Percentiles rank a stretch among this genome's conserved stretches.
Conservation (phyloP, 2,113 vertebrate species). For the Synodontis membranacea region DNA sequence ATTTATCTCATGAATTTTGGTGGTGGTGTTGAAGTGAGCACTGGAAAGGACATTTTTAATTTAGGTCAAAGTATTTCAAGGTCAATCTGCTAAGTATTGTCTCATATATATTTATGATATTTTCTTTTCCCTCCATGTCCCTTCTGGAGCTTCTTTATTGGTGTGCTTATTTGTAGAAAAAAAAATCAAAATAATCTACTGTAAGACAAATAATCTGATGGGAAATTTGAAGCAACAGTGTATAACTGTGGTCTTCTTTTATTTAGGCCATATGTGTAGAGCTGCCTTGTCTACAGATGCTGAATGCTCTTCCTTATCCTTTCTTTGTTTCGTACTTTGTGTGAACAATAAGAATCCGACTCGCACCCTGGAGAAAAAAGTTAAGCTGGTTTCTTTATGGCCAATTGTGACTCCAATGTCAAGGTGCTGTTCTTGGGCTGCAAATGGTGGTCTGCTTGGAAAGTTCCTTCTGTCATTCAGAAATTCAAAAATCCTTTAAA, state of each 20-base stretch:
- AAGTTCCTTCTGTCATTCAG: not conserved
- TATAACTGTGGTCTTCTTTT: not conserved
- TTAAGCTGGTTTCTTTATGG: not conserved
- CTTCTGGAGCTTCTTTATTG: no score
- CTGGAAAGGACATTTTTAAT: no score
- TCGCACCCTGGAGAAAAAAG: not conserved
- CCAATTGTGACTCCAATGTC: not conserved
- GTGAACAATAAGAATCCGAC: not conserved
- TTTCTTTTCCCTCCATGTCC: no score
- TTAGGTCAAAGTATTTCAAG: no score
- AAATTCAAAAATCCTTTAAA: not conserved
- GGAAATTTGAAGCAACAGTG: not conserved
- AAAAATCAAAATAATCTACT: not conserved
- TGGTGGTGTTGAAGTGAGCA: no score
- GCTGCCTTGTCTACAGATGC: not conserved
- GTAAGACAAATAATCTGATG: not conserved
- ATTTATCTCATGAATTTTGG: not conserved
- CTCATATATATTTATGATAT: no score
- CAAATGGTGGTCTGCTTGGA: not conserved
- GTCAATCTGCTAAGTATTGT: no score
- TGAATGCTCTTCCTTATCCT: not conserved
- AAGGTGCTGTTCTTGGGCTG: not conserved
- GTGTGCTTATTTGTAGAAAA: not conserved
- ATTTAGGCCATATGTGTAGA: not conserved
- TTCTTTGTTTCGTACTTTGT: not conserved